Conservation (phyloP, 2,113 vertebrate genomes). For the Gasterosteus nipponicus region DNA sequence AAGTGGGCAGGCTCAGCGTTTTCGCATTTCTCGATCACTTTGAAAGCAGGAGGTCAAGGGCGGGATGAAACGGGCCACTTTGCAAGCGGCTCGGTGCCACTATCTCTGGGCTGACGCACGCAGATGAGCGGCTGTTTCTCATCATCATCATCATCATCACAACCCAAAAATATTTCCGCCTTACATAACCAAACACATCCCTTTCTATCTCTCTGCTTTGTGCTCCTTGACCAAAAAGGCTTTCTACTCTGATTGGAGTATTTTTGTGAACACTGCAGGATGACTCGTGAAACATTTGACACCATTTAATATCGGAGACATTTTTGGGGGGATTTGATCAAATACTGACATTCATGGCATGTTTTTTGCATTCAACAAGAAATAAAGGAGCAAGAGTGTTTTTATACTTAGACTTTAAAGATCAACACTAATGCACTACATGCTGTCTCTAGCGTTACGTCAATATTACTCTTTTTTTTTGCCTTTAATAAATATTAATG, state of each 20-base stretch:
- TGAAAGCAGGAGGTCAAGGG: neutral
- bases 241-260: neutral
- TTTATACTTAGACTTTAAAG: neutral
- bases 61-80: too few relatives aligned
- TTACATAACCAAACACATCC: neutral
- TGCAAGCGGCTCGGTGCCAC: too few relatives aligned
- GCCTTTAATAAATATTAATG: neutral
- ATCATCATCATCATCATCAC: too few relatives aligned
- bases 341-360: neutral
- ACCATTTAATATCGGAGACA: neutral
- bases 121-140: too few relatives aligned
- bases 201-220: neutral
- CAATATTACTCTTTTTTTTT: neutral
- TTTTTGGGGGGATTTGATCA: neutral
- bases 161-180: neutral
- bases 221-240: neutral
- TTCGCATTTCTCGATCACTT: neutral
- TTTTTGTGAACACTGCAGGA: neutral
- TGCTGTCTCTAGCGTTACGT: neutral
- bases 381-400: neutral
- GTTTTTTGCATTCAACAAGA: neutral
- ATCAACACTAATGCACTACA: neutral
- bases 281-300: neutral
- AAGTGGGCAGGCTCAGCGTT: neutral
- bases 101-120: neutral